Evolutionary conservation across 2,888 invertebrate genomes (phyloP).

Genomic region (Drosophila antonietae): DNA sequence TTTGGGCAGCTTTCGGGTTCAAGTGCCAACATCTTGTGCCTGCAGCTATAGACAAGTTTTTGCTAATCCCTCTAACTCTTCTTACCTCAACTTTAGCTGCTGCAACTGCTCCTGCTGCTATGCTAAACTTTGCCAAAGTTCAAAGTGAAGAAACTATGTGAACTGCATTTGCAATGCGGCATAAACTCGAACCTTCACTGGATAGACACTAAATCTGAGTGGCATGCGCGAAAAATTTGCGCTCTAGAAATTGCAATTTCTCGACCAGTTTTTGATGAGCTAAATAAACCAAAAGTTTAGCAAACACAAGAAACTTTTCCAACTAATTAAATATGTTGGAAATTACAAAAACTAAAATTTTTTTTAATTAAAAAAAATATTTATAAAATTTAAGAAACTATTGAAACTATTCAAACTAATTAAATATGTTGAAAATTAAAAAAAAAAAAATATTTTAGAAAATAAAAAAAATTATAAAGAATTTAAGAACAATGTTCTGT

Average conservation of each 20-base stretch:
- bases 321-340: slow-evolving; percentile 5
- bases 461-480: no score
- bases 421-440: no score
- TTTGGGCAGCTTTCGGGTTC: slow-evolving; percentile 8
- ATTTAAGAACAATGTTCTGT: no score
- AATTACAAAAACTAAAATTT: background rate
- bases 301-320: background rate
- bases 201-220: slow-evolving; percentile 15
- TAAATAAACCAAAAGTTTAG: slow-evolving; percentile 13
- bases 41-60: slow-evolving; percentile 36
- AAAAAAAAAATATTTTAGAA: no score
- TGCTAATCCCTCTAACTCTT: background rate
- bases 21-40: slow-evolving; percentile 34
- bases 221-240: slow-evolving; percentile 9
- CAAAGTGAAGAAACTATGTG: slow-evolving; percentile 58
- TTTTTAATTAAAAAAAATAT: background rate
- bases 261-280: background rate
- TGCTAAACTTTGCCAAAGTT: slow-evolving; percentile 58
- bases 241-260: slow-evolving; percentile 22
- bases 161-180: slow-evolving; percentile 72
- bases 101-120: background rate
- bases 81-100: background rate
- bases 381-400: no score
- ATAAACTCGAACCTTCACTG: slow-evolving; percentile 19
- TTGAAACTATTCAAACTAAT: no score